phyloP scores from a whole-genome alignment of 2,113 vertebrate species.

The Myodes glareolus region DNA sequence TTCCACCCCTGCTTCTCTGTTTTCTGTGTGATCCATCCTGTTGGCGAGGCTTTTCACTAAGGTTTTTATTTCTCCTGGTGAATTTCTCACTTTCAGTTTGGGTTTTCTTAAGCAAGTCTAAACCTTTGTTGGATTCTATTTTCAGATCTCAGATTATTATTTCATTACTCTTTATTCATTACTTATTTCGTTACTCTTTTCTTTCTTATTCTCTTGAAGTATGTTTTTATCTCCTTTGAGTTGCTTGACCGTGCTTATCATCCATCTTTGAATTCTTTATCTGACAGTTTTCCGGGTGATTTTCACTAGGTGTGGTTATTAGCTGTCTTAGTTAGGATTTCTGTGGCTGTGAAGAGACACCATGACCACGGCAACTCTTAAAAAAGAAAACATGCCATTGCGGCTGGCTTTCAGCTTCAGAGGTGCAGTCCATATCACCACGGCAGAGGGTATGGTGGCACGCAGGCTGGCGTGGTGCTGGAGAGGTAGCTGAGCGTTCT shows the following conservation, averaged over 20 bases:
- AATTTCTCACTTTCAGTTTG: background rate
- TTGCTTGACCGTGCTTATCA: background rate
- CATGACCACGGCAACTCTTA: background rate
- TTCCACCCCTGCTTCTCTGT: no score
- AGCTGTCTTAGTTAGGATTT: background rate
- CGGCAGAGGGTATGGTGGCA: no score
- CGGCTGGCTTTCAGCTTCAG: background rate
- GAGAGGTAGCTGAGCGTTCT: background rate
- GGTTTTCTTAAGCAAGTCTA: background rate
- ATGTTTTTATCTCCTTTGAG: background rate
- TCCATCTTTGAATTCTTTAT: background rate
- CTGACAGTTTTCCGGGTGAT: background rate
- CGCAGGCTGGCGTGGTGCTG: background rate
- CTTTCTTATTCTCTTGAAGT: background rate
- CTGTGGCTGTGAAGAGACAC: background rate
- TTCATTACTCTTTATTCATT: background rate
- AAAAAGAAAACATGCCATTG: background rate
- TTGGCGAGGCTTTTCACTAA: accelerated
- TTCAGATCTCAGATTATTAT: background rate
- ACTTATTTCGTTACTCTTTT: no score
- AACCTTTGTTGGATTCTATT: background rate
- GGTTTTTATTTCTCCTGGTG: background rate
- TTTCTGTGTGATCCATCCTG: no score
- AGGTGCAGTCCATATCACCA: background rate
- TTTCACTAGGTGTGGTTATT: background rate